Evolutionary conservation across 2,113 vertebrate genomes (phyloP), one percentile per base, ranked within the genome.

Genomic region (Actenoides hombroni): DNA sequence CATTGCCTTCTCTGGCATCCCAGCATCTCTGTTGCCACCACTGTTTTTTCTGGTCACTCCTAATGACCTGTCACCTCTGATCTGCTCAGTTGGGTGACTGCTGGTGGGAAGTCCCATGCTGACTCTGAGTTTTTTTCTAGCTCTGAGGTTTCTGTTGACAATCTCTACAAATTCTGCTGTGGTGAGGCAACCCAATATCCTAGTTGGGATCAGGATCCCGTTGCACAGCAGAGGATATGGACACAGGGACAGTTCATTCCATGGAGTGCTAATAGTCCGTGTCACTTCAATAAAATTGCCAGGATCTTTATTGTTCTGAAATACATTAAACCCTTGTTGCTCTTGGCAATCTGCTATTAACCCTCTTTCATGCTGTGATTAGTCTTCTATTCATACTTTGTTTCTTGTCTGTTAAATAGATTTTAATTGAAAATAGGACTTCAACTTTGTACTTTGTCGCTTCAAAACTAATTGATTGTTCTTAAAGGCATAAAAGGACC

Each of bases 401-500:
- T 88, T 92, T 91, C 86, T 90, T 96, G 86, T 92, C 92, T 94
- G 11, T 94, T 94, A 95, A 92, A 87, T 73, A 88, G 83, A 65
- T 92, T 96, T 87, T 93, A 94, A 94, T 94, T 96, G 96, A 94
- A 95, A 94, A 67, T 46, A 84, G 67, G 91, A 65, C 90, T 94
- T 89, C 65, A 83, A 81, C 88, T 96, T 87, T 65, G 81, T 92
- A 74, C 67, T 83, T 92, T 73, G 61, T 76, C 80, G 54, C 77
- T 96, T 95, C 88, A 71, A 80, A 93, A 82, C 29, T 26, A 93
- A 96, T 95, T 88, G 89, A 61, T 94, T 92, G 53, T 82, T 83
- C 84, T 76, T 57, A 29, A 77, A 60, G 84, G 48, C 48, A 31
- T 65, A 65, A 94, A 91, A 78, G 40, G 37, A 7, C 10, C 37